A percentile compares a stretch with the other conserved stretches of the same genome.
Conservation (phyloP, 2,113 vertebrate species). For the Sinocyclocheilus rhinocerous region DNA sequence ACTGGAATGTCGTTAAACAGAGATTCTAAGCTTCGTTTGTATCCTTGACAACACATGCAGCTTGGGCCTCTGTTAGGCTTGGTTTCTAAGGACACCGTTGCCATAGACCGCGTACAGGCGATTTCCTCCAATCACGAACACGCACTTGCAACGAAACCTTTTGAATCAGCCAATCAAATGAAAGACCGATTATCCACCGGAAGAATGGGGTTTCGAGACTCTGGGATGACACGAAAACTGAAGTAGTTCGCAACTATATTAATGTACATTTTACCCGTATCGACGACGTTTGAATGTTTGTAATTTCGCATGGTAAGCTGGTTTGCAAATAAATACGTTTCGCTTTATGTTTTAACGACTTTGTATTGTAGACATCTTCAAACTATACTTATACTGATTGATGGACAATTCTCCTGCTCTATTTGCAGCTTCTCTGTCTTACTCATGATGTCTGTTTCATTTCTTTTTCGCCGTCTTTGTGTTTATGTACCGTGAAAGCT, state of each 20-base stretch:
- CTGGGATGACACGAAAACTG: conserved; percentile 24
- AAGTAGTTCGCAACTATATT: conserved; percentile 32
- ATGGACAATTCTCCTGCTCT: not conserved
- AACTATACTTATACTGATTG: not conserved
- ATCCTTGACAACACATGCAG: conserved; percentile 34
- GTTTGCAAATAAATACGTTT: not conserved
- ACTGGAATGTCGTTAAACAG: not conserved
- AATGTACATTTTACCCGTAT: not conserved
- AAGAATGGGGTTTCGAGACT: conserved; percentile 40
- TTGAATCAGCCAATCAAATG: conserved; percentile 60
- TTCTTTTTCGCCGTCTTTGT: not conserved
- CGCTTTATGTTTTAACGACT: not conserved
- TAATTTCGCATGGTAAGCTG: conserved; percentile 59
- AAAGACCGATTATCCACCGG: conserved; percentile 43
- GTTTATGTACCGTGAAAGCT: not conserved
- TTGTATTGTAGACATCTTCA: not conserved
- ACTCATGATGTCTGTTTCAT: not conserved
- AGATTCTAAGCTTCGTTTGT: not conserved
- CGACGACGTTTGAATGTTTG: conserved; percentile 40
- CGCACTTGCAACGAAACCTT: conserved; percentile 6
- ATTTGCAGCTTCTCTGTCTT: not conserved
- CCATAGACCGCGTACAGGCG: conserved; percentile 25
- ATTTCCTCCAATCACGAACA: conserved; percentile 52
- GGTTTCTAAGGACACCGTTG: conserved; percentile 50
- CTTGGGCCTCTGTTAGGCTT: conserved; percentile 46